phyloP scores from a whole-genome alignment of 2,797 vertebrate species.

The Heteromormyrus szaboi region DNA sequence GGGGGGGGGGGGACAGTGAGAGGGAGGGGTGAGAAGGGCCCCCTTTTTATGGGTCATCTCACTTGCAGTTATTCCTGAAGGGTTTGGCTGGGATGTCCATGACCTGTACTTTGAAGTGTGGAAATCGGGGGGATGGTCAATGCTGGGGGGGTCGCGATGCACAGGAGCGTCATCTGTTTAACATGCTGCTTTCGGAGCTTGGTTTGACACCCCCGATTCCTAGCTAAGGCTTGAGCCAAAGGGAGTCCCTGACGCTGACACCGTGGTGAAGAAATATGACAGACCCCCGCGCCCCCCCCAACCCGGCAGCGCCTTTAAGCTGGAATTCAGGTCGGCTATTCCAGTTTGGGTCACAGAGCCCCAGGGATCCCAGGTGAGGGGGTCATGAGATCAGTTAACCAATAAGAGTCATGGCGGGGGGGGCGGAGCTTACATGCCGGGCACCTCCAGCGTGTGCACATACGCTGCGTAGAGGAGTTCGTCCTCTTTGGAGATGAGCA shows the following conservation, averaged over 20 bases:
- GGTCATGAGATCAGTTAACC: too few relatives aligned
- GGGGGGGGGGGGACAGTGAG: not conserved
- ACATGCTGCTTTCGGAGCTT: not conserved
- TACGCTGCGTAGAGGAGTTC: slow-evolving; percentile 88
- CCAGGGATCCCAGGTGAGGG: not conserved
- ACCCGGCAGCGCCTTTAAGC: not conserved
- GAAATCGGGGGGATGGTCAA: not conserved
- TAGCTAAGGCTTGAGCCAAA: not conserved
- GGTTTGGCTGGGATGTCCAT: not conserved
- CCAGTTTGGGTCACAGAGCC: not conserved
- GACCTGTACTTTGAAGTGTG: not conserved
- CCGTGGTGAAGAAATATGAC: not conserved
- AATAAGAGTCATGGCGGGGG: not conserved
- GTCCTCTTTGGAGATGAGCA: slow-evolving; percentile 92
- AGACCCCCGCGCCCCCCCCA: not conserved
- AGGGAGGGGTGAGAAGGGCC: not conserved
- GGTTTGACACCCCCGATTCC: not conserved
- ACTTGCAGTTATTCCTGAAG: not conserved
- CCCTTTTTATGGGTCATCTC: not conserved
- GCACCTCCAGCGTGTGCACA: slow-evolving; percentile 84
- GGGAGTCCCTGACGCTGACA: not conserved
- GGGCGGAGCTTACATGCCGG: slow-evolving; percentile 79
- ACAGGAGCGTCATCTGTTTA: not conserved
- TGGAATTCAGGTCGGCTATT: not conserved
- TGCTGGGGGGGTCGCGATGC: not conserved